These are phyloP conservation scores for Sterrhoptilus dennistouni DNA, from an alignment of 2,113 vertebrate genomes.

Conservation along the genomic window DNA sequence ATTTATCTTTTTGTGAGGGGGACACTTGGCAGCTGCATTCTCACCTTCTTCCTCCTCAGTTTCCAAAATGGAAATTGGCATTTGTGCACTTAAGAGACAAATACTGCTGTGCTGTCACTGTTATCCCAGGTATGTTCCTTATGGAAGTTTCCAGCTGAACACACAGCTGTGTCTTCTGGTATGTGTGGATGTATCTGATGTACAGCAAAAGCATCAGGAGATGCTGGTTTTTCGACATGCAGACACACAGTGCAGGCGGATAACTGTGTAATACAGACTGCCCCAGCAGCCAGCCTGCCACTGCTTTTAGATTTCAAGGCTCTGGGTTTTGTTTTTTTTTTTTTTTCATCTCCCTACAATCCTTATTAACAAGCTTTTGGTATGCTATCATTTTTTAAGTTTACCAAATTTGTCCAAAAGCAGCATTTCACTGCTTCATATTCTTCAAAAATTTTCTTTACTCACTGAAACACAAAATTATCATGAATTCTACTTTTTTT, in stretches of 20 bases:
- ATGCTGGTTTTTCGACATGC: fast-evolving
- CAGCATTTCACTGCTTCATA: background rate
- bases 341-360: background rate
- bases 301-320: background rate
- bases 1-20: background rate
- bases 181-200: fast-evolving
- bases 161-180: background rate
- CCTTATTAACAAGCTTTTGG: background rate
- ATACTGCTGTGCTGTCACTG: background rate
- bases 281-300: background rate
- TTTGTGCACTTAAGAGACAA: background rate
- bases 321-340: background rate
- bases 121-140: fast-evolving
- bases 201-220: background rate
- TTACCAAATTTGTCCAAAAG: background rate
- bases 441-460: background rate
- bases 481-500: background rate
- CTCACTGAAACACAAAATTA: background rate
- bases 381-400: background rate
- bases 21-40: background rate
- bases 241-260: background rate
- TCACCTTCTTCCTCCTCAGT: background rate
- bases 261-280: background rate
- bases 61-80: background rate
- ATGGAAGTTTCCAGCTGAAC: background rate